Base-by-base conservation (phyloP, 2,113 vertebrate species). In the Chrysochloris asiatica region DNA sequence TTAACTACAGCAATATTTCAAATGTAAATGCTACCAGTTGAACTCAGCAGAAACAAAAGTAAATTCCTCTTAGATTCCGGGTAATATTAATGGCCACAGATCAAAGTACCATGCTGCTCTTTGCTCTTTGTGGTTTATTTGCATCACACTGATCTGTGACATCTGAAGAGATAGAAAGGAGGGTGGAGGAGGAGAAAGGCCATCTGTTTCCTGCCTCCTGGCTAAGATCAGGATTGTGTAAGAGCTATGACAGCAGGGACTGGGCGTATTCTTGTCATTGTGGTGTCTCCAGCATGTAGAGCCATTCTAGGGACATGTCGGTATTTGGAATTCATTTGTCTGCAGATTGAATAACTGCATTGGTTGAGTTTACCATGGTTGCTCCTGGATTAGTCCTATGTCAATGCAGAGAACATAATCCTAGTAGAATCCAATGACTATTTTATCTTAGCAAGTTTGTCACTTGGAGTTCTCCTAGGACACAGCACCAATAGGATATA, bases 41-140 rank as follows among this genome's bases (percentile, higher is more conserved):
- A 89, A 50, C 38, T 81, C 43, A 71, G 5, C 13, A 84, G 73
- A 92, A 45, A 83, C 50, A 50, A 45, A 83, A 83, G 13, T 24
- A 77, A 77, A 76, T 47, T 65, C 52, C 26, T 81, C 59, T 24
- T 11, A 21, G 33, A 54, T 85, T 79, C 10, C 80, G 84, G 45
- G n/a, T 43, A 45, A 24, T 6, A 16, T 2, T 17, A 38, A 19
- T 26, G 38, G 13, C 30, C 22, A 11, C n/a, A 47, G 85, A 86
- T 75, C 54, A 21, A 43, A 71, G 75, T 30, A 26, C 13, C 7
- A 19, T 30, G 16, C 17, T 19, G 8, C 47, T 54, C 43, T 82
- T 75, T 88, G 50, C 33, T 94, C 54, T 89, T 65, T 56, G 59
- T 52, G 59, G 41, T 61, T 89, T 28, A 41, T 38, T 67, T 67